Conservation (phyloP, 2,113 vertebrate genomes). For the Dinomys branickii region DNA sequence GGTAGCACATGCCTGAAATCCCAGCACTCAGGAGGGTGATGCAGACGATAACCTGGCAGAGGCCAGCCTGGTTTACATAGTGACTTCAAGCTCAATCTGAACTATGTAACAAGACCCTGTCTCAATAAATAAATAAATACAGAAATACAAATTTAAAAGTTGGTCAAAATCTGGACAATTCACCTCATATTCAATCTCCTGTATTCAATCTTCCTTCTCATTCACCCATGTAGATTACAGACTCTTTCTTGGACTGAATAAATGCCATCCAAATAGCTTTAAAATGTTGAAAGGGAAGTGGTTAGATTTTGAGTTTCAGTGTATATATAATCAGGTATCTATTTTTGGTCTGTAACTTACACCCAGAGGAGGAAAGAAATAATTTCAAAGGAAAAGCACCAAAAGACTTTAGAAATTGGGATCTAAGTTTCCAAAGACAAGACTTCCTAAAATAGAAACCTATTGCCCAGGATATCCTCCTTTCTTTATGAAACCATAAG, state of each 20-base stretch:
- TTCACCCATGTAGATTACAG: neutral
- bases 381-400: neutral
- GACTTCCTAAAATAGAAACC: neutral
- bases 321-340: neutral
- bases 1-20: too few species aligned
- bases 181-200: too few species aligned
- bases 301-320: slow-evolving; percentile 34
- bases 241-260: neutral
- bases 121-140: too few species aligned
- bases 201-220: neutral
- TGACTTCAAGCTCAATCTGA: too few species aligned
- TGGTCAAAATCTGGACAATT: too few species aligned
- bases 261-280: neutral
- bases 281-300: neutral
- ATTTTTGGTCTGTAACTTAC: slow-evolving; percentile 16
- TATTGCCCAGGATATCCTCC: neutral
- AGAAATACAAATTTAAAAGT: too few species aligned
- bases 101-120: too few species aligned
- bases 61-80: too few species aligned
- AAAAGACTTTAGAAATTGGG: neutral
- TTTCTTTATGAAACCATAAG: neutral
- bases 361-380: neutral
- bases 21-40: too few species aligned
- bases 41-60: too few species aligned
- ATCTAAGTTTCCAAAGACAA: neutral